Evolutionary conservation across 1,140 invertebrate species (phyloP).

Genomic region (Mactra quadrangularis): DNA sequence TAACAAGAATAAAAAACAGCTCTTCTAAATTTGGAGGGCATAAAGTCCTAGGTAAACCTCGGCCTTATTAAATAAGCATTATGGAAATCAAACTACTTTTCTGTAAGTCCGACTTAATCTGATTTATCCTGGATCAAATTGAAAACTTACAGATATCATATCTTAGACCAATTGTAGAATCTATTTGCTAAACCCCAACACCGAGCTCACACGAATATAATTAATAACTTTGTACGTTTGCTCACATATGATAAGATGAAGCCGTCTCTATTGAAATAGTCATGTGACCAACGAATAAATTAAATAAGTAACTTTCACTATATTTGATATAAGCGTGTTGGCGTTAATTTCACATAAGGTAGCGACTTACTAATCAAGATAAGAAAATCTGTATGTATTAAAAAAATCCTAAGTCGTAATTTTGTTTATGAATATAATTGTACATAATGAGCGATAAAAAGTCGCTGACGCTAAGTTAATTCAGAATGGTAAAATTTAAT

Average conservation of each 20-base stretch:
- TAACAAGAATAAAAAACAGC: too few species aligned
- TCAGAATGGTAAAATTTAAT: too few species aligned
- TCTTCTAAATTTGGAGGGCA: neutral
- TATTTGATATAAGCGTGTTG: too few species aligned
- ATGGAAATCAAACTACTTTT: constrained; percentile 54
- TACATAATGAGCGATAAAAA: too few species aligned
- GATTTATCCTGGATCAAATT: constrained; percentile 39
- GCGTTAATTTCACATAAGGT: too few species aligned
- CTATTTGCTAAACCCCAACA: constrained; percentile 36
- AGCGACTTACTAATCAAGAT: too few species aligned
- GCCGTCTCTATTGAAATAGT: too few species aligned
- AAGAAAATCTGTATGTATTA: neutral
- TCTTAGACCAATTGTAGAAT: constrained; percentile 41
- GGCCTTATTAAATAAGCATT: constrained; percentile 59
- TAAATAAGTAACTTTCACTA: too few species aligned
- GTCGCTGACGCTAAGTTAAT: too few species aligned
- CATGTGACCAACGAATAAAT: too few species aligned
- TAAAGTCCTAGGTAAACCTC: constrained; percentile 37
- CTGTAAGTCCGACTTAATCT: constrained; percentile 48
- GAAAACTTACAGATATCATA: constrained; percentile 44
- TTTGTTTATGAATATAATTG: neutral
- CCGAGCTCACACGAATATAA: constrained; percentile 39
- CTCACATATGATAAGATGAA: too few species aligned
- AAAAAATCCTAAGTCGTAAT: neutral
- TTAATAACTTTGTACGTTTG: constrained; percentile 26